Conservation (phyloP, 2,113 vertebrate species). For the Tragelaphus strepsiceros region DNA sequence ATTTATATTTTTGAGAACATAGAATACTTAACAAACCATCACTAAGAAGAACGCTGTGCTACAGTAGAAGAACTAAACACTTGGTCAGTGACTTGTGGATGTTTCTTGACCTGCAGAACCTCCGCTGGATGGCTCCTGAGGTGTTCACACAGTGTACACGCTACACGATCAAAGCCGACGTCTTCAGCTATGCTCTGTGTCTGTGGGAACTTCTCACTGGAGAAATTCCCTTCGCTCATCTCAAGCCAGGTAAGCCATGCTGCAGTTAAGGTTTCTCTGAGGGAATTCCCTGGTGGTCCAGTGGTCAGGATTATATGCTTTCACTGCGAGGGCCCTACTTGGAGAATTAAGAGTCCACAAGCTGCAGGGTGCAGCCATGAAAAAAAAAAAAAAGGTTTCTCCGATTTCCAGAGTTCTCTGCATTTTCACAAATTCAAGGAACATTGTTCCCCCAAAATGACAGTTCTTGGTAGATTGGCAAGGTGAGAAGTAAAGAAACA, state of each 20-base stretch:
- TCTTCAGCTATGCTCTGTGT: conserved; percentile 96
- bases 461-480: background rate
- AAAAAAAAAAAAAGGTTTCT: background rate
- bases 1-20: background rate
- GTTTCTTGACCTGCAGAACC: conserved; percentile 80
- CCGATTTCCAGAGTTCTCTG: background rate
- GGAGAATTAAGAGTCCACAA: background rate
- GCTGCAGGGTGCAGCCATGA: background rate
- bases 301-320: background rate
- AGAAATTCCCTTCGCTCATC: conserved; percentile 94
- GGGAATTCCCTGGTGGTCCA: background rate
- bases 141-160: conserved; percentile 95
- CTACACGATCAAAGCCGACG: conserved; percentile 94
- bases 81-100: background rate
- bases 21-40: background rate
- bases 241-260: conserved; percentile 90
- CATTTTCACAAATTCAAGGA: background rate
- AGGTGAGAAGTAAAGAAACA: background rate
- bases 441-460: background rate
- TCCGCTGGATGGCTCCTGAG: conserved; percentile 97
- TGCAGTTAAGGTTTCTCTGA: background rate
- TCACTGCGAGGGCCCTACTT: background rate
- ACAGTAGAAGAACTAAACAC: background rate
- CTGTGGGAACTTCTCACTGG: conserved; percentile 95
- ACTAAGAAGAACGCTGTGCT: background rate